Evolutionary conservation across 2,888 invertebrate species (phyloP).

Genomic region (Drosophila tripunctata): DNA sequence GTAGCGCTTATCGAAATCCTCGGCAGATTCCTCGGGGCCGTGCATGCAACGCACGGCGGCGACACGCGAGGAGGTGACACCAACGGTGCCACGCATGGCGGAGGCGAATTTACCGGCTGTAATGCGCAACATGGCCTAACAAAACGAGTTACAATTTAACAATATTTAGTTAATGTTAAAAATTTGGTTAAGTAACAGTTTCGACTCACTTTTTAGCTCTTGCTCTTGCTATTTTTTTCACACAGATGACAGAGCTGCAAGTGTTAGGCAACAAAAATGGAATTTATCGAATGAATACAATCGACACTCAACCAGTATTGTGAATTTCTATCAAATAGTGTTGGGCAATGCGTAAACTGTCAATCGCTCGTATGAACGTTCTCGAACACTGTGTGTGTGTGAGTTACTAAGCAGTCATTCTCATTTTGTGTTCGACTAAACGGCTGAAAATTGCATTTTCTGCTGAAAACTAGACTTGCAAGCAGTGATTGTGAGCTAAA

Average conservation of each 20-base stretch:
- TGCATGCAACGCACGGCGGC: constrained; percentile 83
- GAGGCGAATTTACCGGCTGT: constrained; percentile 84
- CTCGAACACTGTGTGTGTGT: constrained; percentile 51
- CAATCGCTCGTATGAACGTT: constrained; percentile 36
- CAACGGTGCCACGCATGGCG: constrained; percentile 81
- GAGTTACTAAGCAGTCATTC: constrained; percentile 48
- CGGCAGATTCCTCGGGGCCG: constrained; percentile 89
- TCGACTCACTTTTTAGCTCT: constrained; percentile 65
- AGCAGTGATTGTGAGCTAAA: constrained; percentile 31
- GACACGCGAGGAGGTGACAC: constrained; percentile 71
- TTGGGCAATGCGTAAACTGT: constrained; percentile 34
- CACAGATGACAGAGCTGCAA: constrained; percentile 44
- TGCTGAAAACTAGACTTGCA: constrained; percentile 41
- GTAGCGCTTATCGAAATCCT: constrained; percentile 93
- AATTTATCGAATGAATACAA: constrained; percentile 15
- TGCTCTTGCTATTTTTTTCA: constrained; percentile 65
- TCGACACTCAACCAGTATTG: not conserved
- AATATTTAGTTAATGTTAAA: constrained; percentile 40
- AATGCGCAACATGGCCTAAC: constrained; percentile 85
- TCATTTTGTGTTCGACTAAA: constrained; percentile 59
- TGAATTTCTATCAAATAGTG: constrained; percentile 6
- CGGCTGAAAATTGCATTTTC: constrained; percentile 64
- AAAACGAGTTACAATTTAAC: constrained; percentile 9
- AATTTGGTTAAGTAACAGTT: constrained; percentile 78
- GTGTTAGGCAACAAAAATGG: constrained; percentile 21